Evolutionary conservation across 2,888 invertebrate species (phyloP).

Genomic region (Didymodactylos carnosus): DNA sequence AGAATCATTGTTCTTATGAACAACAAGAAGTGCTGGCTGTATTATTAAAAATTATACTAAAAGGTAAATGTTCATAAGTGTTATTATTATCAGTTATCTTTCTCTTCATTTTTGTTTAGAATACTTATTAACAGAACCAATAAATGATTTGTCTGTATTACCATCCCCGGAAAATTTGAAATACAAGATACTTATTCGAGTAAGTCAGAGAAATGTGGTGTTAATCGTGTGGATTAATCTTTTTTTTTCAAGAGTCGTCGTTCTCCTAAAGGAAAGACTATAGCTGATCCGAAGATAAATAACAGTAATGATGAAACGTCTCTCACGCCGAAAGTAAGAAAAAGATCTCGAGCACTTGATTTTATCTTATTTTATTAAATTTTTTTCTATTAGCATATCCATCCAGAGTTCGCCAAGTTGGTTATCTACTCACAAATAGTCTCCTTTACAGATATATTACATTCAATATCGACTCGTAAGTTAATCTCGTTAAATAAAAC

Average conservation of each 20-base stretch:
- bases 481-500: neutral
- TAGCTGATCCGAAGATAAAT: neutral
- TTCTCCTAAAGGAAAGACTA: neutral
- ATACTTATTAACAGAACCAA: slow-evolving; percentile 32
- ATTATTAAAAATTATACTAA: slow-evolving; percentile 28
- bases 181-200: slow-evolving; percentile 39
- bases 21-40: slow-evolving; percentile 32
- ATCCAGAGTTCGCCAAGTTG: neutral
- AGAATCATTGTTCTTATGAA: slow-evolving; percentile 31
- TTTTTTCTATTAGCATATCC: neutral
- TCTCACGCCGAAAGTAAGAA: neutral
- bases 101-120: no score
- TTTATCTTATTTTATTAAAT: no score
- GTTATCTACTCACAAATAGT: neutral
- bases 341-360: no score
- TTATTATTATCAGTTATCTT: no score
- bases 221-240: neutral
- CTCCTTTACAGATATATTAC: neutral
- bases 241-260: neutral
- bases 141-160: slow-evolving; percentile 53
- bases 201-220: slow-evolving; percentile 18
- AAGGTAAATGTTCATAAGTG: slow-evolving; percentile 52
- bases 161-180: slow-evolving; percentile 65
- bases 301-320: neutral
- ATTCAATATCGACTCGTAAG: neutral